These are phyloP conservation scores for Penaeus chinensis DNA, from an alignment of 1,140 invertebrate species.

Conservation along the genomic window DNA sequence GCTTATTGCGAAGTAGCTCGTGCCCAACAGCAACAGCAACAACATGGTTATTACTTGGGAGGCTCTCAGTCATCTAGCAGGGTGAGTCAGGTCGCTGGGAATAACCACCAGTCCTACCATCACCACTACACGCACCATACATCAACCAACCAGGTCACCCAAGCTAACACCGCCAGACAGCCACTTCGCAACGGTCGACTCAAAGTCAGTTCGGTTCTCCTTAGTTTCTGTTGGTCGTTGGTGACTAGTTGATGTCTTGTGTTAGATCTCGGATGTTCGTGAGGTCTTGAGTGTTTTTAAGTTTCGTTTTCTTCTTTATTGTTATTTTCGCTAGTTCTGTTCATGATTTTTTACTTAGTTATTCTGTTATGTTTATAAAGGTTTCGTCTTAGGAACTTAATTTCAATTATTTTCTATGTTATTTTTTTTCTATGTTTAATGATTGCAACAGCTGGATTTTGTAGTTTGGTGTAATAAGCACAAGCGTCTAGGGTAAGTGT, in stretches of 20 bases:
- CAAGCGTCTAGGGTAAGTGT: no score
- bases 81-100: conserved; percentile 57
- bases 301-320: no score
- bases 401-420: no score
- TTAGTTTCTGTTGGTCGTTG: conserved; percentile 46
- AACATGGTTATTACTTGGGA: conserved; percentile 50
- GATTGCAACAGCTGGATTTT: no score
- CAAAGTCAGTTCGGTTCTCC: conserved; percentile 50
- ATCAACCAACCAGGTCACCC: conserved; percentile 28
- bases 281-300: neutral
- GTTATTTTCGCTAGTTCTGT: no score
- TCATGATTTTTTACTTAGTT: no score
- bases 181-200: conserved; percentile 55
- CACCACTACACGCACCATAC: conserved; percentile 44
- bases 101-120: conserved; percentile 38
- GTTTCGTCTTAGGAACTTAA: no score
- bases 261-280: neutral
- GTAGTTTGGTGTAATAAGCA: no score
- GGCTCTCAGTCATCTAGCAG: conserved; percentile 44
- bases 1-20: conserved; percentile 62
- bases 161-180: conserved; percentile 31
- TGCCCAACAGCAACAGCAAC: conserved; percentile 55
- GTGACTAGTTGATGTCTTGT: conserved; percentile 36
- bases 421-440: no score
- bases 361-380: no score